phyloP scores from a whole-genome alignment of 2,888 invertebrate genomes.

The Anodontia alba region DNA sequence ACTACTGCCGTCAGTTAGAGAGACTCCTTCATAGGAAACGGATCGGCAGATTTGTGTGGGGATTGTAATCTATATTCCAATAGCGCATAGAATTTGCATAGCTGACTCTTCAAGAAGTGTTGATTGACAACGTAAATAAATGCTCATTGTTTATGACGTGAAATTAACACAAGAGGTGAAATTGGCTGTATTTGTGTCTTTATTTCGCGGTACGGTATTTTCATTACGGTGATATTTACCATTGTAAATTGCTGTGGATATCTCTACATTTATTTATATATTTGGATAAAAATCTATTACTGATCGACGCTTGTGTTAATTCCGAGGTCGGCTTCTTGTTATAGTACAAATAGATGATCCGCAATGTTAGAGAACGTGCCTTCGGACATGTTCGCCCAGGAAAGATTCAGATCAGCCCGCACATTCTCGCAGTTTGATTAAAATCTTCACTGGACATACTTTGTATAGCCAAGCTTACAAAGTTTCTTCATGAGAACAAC shows the following conservation, averaged over 20 bases:
- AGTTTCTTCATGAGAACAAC: too few species aligned
- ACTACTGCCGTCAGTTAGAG: background rate
- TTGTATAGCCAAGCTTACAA: too few species aligned
- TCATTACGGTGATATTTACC: too few species aligned
- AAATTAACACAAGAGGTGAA: background rate
- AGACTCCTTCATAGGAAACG: background rate
- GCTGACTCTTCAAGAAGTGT: background rate
- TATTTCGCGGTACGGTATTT: too few species aligned
- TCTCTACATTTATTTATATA: background rate
- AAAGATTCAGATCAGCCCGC: too few species aligned
- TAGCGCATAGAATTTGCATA: background rate
- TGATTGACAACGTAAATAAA: background rate
- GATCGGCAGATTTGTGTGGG: background rate
- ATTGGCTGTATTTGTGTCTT: background rate
- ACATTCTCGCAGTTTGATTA: too few species aligned
- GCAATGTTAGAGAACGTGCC: too few species aligned
- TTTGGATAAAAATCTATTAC: conserved; percentile 1
- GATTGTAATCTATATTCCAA: background rate
- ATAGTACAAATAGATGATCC: too few species aligned
- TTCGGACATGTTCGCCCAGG: too few species aligned
- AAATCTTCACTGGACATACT: too few species aligned
- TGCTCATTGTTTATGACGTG: background rate
- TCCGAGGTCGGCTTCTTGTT: too few species aligned
- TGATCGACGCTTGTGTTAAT: background rate
- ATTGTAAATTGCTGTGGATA: background rate